Evolutionary conservation across 2,888 invertebrate species (phyloP).

Genomic region (Meiosimyza platycephala): DNA sequence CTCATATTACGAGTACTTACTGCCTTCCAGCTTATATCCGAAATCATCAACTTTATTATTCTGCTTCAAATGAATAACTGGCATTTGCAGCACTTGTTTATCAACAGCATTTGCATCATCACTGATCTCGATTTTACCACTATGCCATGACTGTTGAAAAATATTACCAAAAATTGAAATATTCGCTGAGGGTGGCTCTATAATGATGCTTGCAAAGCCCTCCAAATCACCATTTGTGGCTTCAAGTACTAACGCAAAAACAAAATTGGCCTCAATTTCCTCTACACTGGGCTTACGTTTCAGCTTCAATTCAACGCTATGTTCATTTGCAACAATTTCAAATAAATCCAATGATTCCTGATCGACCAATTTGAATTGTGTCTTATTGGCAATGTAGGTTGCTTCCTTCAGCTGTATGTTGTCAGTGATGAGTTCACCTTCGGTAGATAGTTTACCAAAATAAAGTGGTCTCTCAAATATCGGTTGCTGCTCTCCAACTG

Average conservation of each 20-base stretch:
- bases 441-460: constrained; percentile 42
- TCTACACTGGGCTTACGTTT: constrained; percentile 19
- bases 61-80: constrained; percentile 34
- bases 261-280: constrained; percentile 18
- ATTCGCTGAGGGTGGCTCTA: constrained; percentile 28
- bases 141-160: constrained; percentile 35
- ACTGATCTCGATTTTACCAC: constrained; percentile 34
- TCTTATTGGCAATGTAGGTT: constrained; percentile 36
- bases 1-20: constrained; percentile 31
- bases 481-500: constrained; percentile 26
- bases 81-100: constrained; percentile 35
- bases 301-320: constrained; percentile 36
- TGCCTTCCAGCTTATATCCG: constrained; percentile 41
- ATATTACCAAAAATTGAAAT: constrained; percentile 24
- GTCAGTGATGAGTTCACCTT: constrained; percentile 41
- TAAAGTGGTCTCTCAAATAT: constrained; percentile 48
- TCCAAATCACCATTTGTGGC: constrained; percentile 33
- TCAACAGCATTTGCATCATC: neutral
- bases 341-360: constrained; percentile 41
- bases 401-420: constrained; percentile 40
- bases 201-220: constrained; percentile 39
- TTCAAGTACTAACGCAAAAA: constrained; percentile 34
- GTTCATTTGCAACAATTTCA: constrained; percentile 24
- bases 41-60: constrained; percentile 36
- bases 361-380: constrained; percentile 41